Base-by-base conservation (phyloP, 2,888 invertebrate genomes). In the Hylaea fasciaria region DNA sequence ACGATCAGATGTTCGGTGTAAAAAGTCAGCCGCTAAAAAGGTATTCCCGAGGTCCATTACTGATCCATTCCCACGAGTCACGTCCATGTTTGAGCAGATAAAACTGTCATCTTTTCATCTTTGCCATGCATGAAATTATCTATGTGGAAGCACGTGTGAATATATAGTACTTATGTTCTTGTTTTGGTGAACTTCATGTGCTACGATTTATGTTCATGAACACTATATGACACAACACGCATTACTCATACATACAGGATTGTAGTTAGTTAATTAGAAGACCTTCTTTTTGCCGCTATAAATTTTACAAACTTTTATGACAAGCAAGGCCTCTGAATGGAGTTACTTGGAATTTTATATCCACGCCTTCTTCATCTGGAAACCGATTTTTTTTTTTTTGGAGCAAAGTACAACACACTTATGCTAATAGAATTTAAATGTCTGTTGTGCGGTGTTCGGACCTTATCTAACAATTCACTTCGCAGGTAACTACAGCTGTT, bases 401-500 rank as follows among this genome's bases (percentile, higher is more conserved):
- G 65, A 61, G 72, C 72, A 68, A 73, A 69, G 69, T 74, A 63
- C 68, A 72, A 74, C 68, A 68, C 66, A 65, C 56, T 5, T 22
- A 22, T 22, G 61, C 39, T 54, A 64, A 63, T 66, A 55, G 48
- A 56, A 55, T 57, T 32, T 28, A 49, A 56, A 61, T 66, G 62
- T 22, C 22, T 72, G 71, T 76, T 80, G 73, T 80, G 57, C 58
- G 54, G 39, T 66, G 66, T 63, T 83, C 74, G 71, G 76, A 74
- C 70, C 77, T 81, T 85, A 81, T 81, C 78, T 84, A 84, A 84
- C 79, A 57, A 81, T 89, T 91, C 78, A 85, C 82, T 92, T 77
- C 90, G 76, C 93, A 97, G 97, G 96, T 86, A 96, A 97, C 94
- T 97, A 96, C 95, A 97, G 96, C 94, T 97, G 97, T 93, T 93